Base-by-base conservation (phyloP, 2,888 invertebrate species). In the Cerastoderma edule region DNA sequence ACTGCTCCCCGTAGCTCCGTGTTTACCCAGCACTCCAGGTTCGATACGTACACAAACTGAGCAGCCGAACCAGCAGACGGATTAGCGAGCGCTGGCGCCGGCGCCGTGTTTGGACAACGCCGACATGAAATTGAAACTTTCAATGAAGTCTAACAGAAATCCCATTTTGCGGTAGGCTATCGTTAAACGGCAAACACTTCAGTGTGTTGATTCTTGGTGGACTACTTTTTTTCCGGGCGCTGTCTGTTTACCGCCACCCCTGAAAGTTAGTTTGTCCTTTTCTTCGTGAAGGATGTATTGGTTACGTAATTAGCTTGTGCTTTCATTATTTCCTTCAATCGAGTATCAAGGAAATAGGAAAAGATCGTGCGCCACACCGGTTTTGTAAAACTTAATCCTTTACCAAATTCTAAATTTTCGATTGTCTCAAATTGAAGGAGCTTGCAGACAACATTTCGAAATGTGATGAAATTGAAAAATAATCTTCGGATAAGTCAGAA, bases 31-130 rank as follows among this genome's bases (percentile, higher is more conserved):
- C 60, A 60, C 60, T 60, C 60, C 39, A 39, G 60, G 19, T 22
- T 60, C 24, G 60, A 60, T 60, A 60, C 60, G 33, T 33, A 33
- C 33, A 60, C 27, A 60, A 60, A 60, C 32, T 35, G 60, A 60
- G 60, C 60, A 60, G 60, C 39, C 60, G 67, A 54, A 67, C 54
- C n/a, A 39, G 39, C 54, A 67, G 67, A 67, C 67, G 67, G 67
- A 67, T 67, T 67, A 67, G 22, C 53, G 24, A 24, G 13, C 8
- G 32, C 35, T 68, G 77, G 77, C 77, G 77, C 73, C 73, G 72
- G 35, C 65, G 57, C 48, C 57, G 48, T 73, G 50, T 77, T 77
- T 69, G 60, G 63, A 48, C 57, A 67, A 39, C 35, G 54, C 22
- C 27, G 35, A 46, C 19, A 16, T 67, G 67, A 67, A 67, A 67